A percentile compares a stretch with the other conserved stretches of the same genome.
Evolutionary conservation across 2,113 vertebrate species (phyloP).

Genomic region (Carettochelys insculpta): DNA sequence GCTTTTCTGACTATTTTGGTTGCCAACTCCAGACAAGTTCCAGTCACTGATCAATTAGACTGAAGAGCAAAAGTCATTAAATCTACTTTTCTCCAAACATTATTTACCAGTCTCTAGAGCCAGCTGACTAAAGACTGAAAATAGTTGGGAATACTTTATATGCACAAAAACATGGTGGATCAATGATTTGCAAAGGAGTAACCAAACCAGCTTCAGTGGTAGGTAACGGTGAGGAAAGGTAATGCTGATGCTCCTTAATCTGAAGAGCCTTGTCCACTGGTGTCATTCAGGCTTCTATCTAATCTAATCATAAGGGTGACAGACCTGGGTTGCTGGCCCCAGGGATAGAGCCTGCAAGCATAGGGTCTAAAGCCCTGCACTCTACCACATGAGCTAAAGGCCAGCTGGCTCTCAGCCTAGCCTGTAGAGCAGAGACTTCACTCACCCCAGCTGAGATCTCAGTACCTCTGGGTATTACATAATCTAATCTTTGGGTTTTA

Average conservation of each 20-base stretch:
- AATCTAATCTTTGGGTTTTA: background rate
- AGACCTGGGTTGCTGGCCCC: too few species aligned
- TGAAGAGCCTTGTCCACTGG: background rate
- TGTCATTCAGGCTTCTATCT: background rate
- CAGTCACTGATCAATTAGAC: background rate
- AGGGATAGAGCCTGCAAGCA: too few species aligned
- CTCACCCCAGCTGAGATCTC: too few species aligned
- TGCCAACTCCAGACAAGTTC: too few species aligned
- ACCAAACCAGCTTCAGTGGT: background rate
- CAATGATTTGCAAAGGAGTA: background rate
- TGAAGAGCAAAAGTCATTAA: background rate
- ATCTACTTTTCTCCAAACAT: background rate
- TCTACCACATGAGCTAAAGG: too few species aligned
- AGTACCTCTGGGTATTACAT: too few species aligned
- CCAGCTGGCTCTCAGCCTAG: too few species aligned
- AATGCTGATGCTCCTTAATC: background rate
- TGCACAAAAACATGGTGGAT: background rate
- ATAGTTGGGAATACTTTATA: background rate
- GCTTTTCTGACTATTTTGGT: too few species aligned
- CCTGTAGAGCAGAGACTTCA: too few species aligned
- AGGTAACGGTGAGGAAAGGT: background rate
- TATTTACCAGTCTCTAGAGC: background rate
- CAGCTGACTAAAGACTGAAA: background rate
- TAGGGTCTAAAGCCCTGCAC: too few species aligned
- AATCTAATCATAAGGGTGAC: too few species aligned